Percentiles rank a stretch among this genome's conserved stretches.
Evolutionary conservation across 2,888 invertebrate genomes (phyloP).

Genomic region (Agonopterix arenella): DNA sequence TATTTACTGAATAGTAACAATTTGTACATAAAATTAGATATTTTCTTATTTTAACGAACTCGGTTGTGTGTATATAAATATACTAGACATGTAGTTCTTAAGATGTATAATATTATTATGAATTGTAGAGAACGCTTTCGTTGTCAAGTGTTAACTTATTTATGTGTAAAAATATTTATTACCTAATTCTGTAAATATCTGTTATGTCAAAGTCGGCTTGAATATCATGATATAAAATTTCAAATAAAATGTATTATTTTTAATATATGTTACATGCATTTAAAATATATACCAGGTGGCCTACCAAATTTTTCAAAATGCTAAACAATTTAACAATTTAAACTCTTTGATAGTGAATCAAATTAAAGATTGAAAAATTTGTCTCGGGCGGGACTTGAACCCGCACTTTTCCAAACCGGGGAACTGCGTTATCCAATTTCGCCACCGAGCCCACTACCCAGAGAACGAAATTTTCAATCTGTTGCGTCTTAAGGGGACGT

Average conservation of each 20-base stretch:
- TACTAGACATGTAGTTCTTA: constrained; percentile 28
- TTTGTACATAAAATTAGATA: constrained; percentile 33
- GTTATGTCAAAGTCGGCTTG: background rate
- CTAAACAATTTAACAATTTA: too few species aligned
- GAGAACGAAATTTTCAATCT: too few species aligned
- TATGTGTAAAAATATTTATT: constrained; percentile 21
- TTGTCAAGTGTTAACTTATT: constrained; percentile 48
- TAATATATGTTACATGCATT: too few species aligned
- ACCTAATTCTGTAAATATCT: constrained; percentile 5
- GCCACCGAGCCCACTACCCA: too few species aligned
- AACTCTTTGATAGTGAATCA: too few species aligned
- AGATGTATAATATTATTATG: constrained; percentile 25
- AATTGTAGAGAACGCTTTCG: constrained; percentile 38
- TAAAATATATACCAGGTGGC: too few species aligned
- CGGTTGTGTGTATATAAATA: constrained; percentile 69
- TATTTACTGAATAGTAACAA: constrained; percentile 5
- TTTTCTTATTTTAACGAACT: constrained; percentile 39
- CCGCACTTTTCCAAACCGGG: too few species aligned
- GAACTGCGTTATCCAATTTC: too few species aligned
- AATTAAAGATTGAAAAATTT: too few species aligned
- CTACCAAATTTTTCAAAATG: too few species aligned
- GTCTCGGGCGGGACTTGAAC: too few species aligned
- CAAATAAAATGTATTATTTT: background rate
- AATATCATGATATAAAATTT: background rate
- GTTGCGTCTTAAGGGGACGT: too few species aligned